These are phyloP conservation scores for Heteractis magnifica DNA, from an alignment of 92 coral and sea anemone genomes.

Conservation along the genomic window DNA sequence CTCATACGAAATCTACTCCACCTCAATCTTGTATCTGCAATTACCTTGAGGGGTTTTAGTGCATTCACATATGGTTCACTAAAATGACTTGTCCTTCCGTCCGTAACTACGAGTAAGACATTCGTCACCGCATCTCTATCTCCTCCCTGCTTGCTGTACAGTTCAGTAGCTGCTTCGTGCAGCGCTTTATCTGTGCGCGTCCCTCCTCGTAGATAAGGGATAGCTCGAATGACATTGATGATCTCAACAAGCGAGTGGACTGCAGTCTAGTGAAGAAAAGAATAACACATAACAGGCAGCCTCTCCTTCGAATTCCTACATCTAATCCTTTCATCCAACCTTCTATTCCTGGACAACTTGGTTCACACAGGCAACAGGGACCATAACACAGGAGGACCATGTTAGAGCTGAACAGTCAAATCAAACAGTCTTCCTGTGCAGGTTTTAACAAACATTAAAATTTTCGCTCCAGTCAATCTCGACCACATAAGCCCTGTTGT, in stretches of 20 bases:
- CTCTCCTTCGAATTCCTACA: neutral
- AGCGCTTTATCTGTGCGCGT: constrained; percentile 38
- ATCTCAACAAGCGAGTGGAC: constrained; percentile 10
- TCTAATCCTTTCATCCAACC: too few species aligned
- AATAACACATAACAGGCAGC: too few species aligned
- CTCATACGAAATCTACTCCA: too few species aligned
- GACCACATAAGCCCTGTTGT: neutral
- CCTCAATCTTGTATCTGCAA: neutral
- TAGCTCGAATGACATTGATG: neutral
- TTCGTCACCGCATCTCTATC: constrained; percentile 22
- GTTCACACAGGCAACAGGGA: too few species aligned
- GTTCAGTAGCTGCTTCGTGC: constrained; percentile 11
- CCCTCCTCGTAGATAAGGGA: constrained; percentile 25
- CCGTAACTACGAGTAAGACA: constrained; percentile 33
- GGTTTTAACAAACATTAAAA: too few species aligned
- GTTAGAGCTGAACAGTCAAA: too few species aligned
- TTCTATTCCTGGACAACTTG: too few species aligned
- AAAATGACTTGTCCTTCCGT: constrained; percentile 27
- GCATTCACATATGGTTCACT: constrained; percentile 23
- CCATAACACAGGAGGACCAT: neutral
- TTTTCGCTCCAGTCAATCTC: neutral
- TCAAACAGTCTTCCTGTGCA: too few species aligned
- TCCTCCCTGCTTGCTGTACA: constrained; percentile 22
- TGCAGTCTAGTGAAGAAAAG: neutral
- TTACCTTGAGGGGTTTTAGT: constrained; percentile 16